Base-by-base conservation (phyloP, 2,888 invertebrate species). In the Deilephila porcellus region DNA sequence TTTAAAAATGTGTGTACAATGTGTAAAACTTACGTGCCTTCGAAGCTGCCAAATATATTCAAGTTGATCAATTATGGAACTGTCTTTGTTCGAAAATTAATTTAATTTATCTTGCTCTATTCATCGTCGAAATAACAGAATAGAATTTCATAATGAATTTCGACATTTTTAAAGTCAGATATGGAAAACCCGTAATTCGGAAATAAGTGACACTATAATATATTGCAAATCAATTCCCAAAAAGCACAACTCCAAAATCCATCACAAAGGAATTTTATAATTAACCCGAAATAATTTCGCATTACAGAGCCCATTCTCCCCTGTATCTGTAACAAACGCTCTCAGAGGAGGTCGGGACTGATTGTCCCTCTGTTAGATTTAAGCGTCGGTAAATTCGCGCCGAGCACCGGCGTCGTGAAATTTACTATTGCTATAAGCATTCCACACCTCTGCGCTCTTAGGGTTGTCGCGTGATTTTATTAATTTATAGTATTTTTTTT, bases 291-390 rank as follows among this genome's bases (percentile, higher is more conserved):
- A 53, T 60, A 34, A 60, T 71, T 71, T 52, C 71, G 20, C 56
- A 56, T 25, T 34, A 62, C 25, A 25, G 45, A 45, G 56, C 53
- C 20, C 32, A 4, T 67, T 70, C 64, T 72, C 64, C 59, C 37
- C 56, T 4, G 56, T 64, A 72, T 25, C 56, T 4, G 63, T 64
- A 72, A 64, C 72, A 56, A 72, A 72, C 32, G 11, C 60, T 25
- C 60, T 59, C 56, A 60, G 53, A 70, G 60, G 53, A 70, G 20
- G 20, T 37, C 60, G 32, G 75, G 76, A 79, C 71, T 77, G 81
- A 80, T 80, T 74, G 81, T 75, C 78, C 81, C 81, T 64, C 82
- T 81, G 70, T 72, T 82, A 82, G 82, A 82, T 82, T 80, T 82
- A 82, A 78, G 75, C 74, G 73, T 78, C 81, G 77, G 82, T 82